Evolutionary conservation across 2,888 invertebrate species (phyloP).

Genomic region (Lasioglossum vierecki): DNA sequence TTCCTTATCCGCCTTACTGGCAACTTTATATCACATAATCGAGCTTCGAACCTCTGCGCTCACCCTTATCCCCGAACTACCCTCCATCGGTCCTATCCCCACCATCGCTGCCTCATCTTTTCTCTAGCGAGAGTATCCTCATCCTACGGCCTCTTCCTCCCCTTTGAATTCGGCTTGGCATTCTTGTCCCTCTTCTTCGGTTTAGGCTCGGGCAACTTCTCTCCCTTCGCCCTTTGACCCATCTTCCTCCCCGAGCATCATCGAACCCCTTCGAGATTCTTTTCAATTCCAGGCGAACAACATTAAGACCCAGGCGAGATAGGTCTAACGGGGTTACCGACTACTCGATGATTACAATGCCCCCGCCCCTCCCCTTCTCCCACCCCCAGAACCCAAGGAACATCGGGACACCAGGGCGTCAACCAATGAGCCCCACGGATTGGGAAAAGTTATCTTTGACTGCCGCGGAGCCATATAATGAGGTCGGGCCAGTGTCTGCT

Average conservation of each 20-base stretch:
- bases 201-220: not conserved
- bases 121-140: constrained; percentile 14
- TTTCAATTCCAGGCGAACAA: constrained; percentile 46
- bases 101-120: constrained; percentile 17
- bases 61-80: not conserved
- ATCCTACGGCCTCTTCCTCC: not conserved
- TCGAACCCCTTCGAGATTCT: constrained; percentile 41
- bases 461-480: not conserved
- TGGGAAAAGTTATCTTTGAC: constrained; percentile 12
- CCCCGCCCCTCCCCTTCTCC: not conserved
- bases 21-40: constrained; percentile 78
- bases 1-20: constrained; percentile 66
- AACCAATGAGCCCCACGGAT: constrained; percentile 33
- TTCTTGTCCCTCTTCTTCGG: constrained; percentile 10
- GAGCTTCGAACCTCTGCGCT: constrained; percentile 64
- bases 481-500: constrained; percentile 20
- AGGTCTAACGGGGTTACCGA: constrained; percentile 56
- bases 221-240: constrained; percentile 16
- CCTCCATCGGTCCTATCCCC: not conserved
- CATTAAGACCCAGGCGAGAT: constrained; percentile 53
- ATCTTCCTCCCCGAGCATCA: constrained; percentile 21
- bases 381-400: constrained; percentile 17
- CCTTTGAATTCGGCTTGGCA: constrained; percentile 29
- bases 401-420: constrained; percentile 28
- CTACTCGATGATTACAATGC: constrained; percentile 57